phyloP scores from a whole-genome alignment of 2,113 vertebrate species.

The Coracopsis vasa region DNA sequence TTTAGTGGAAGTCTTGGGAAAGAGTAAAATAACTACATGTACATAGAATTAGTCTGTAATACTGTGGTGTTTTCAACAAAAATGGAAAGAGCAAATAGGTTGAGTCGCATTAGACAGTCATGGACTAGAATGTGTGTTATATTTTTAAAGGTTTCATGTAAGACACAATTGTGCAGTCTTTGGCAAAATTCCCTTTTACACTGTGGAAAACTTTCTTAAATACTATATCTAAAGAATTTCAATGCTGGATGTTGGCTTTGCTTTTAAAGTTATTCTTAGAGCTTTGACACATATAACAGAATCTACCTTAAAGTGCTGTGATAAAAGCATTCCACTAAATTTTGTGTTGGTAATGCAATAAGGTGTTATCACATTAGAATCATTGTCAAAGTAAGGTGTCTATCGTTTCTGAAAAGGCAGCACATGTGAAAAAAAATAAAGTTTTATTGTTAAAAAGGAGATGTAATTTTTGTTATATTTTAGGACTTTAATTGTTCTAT shows the following conservation, averaged over 20 bases:
- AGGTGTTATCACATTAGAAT: conserved; percentile 8
- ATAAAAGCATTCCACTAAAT: conserved; percentile 32
- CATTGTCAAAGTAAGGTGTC: conserved; percentile 2
- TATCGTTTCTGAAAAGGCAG: not conserved
- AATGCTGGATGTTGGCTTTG: not conserved
- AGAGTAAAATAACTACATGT: not conserved
- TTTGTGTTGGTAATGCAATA: conserved; percentile 36
- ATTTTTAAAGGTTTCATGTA: not conserved
- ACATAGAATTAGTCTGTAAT: not conserved
- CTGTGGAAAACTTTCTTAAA: not conserved
- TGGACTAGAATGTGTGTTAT: not conserved
- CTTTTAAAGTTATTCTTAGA: not conserved
- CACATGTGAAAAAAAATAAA: not conserved
- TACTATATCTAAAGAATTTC: not conserved
- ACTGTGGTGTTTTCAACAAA: not conserved
- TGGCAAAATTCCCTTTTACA: not conserved
- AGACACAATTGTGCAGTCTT: not conserved
- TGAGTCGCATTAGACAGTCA: not conserved
- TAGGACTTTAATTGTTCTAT: conserved; percentile 9
- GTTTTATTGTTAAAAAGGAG: not conserved
- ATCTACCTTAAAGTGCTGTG: not conserved
- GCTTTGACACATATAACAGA: not conserved
- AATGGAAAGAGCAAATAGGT: not conserved
- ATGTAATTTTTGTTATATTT: not conserved
- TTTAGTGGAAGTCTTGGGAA: not conserved